phyloP scores from a whole-genome alignment of 2,797 vertebrate species.

The Falco peregrinus region DNA sequence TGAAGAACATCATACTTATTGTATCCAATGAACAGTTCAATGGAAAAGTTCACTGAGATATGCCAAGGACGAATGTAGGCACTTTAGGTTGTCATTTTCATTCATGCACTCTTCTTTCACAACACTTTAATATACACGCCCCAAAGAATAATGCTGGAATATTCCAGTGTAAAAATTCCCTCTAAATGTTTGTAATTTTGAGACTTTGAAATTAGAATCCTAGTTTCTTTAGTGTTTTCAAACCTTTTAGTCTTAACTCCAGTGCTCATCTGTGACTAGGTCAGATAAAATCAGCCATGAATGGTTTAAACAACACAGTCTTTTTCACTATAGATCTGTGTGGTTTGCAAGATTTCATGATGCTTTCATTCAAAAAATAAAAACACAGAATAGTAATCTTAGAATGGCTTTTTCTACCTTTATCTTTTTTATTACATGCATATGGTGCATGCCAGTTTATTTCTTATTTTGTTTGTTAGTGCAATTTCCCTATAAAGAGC shows the following conservation, averaged over 20 bases:
- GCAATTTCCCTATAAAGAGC: not conserved
- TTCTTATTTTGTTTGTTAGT: not conserved
- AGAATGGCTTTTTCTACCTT: not conserved
- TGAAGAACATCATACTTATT: not conserved
- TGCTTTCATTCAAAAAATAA: not conserved
- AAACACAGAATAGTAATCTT: not conserved
- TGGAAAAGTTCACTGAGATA: not conserved
- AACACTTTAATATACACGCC: not conserved
- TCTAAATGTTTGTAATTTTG: not conserved
- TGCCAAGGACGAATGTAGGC: not conserved
- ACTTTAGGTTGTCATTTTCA: not conserved
- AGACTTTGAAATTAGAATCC: not conserved
- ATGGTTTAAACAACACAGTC: not conserved
- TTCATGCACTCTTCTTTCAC: not conserved
- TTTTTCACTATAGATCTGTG: not conserved
- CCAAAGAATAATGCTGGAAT: not conserved
- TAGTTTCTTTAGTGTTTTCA: not conserved
- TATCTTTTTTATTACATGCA: not conserved
- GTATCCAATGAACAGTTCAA: not conserved
- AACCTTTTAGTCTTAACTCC: not conserved
- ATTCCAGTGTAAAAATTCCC: not conserved
- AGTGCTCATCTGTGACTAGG: not conserved
- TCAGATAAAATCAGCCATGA: not conserved
- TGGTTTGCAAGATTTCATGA: not conserved
- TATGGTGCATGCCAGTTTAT: not conserved